Evolutionary conservation across 2,888 invertebrate genomes (phyloP).

Genomic region (Monopis laevigella): DNA sequence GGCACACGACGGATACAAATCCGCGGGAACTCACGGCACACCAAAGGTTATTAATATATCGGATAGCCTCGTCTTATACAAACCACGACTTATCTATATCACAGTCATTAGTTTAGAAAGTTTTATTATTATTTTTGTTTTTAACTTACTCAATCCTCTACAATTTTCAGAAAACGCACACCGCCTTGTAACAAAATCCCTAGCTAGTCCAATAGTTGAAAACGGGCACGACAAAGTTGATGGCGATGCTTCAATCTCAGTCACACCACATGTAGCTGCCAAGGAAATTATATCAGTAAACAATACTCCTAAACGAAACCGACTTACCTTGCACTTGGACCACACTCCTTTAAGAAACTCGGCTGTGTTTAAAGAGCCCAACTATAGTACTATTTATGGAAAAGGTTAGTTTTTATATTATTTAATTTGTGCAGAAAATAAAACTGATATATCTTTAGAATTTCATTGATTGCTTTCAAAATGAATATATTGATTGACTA

Average conservation of each 20-base stretch:
- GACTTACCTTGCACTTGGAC: constrained; percentile 79
- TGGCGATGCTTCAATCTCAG: constrained; percentile 32
- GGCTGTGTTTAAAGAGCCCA: constrained; percentile 78
- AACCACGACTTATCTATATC: no score
- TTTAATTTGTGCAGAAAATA: no score
- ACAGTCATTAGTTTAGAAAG: neutral
- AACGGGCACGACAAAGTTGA: constrained; percentile 48
- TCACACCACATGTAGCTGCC: constrained; percentile 26
- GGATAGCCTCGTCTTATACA: no score
- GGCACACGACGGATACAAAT: no score
- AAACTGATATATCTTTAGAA: no score
- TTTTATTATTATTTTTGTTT: neutral
- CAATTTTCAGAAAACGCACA: constrained; percentile 77
- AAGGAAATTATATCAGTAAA: constrained; percentile 43
- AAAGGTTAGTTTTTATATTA: constrained; percentile 48
- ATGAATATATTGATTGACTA: no score
- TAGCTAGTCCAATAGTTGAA: constrained; percentile 43
- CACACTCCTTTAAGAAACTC: constrained; percentile 76
- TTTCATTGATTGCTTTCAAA: no score
- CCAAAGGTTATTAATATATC: no score
- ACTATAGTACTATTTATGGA: constrained; percentile 38
- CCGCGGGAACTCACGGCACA: no score
- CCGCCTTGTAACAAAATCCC: constrained; percentile 62
- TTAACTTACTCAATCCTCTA: neutral
- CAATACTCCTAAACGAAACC: constrained; percentile 67